These are phyloP conservation scores for Telenomus remus DNA, from an alignment of 1,140 invertebrate genomes.

Conservation along the genomic window DNA sequence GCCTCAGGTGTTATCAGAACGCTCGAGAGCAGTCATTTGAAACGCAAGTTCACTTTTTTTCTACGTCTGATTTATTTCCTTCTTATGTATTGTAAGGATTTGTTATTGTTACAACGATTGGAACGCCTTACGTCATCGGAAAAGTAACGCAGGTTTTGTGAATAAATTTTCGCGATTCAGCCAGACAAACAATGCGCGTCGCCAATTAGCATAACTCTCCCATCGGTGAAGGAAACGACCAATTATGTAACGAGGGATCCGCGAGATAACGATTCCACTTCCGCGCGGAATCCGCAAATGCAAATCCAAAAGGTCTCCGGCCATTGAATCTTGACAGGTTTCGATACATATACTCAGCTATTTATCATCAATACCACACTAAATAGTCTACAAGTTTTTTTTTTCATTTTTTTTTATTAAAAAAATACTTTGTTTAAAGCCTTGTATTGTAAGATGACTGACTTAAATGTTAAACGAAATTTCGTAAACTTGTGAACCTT, in stretches of 20 bases:
- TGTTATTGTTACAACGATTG: neutral
- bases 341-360: neutral
- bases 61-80: too few relatives aligned
- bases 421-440: too few relatives aligned
- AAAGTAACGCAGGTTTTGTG: slow-evolving; percentile 38
- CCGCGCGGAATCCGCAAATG: slow-evolving; percentile 45
- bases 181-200: slow-evolving; percentile 45
- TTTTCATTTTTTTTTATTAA: too few relatives aligned
- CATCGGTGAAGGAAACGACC: slow-evolving; percentile 40
- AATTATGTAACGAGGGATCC: slow-evolving; percentile 55
- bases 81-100: too few relatives aligned
- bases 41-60: too few relatives aligned
- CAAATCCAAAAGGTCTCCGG: slow-evolving; percentile 27
- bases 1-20: too few relatives aligned
- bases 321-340: slow-evolving; percentile 19
- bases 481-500: too few relatives aligned
- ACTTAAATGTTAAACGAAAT: too few relatives aligned
- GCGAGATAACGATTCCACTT: slow-evolving; percentile 49
- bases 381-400: too few relatives aligned
- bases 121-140: slow-evolving; percentile 20
- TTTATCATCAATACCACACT: neutral
- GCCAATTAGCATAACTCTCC: slow-evolving; percentile 57
- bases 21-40: too few relatives aligned
- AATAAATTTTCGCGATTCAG: slow-evolving; percentile 56
- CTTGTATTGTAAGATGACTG: too few relatives aligned